Base-by-base conservation (phyloP, 2,797 vertebrate species). In the Psittacula derbiana region DNA sequence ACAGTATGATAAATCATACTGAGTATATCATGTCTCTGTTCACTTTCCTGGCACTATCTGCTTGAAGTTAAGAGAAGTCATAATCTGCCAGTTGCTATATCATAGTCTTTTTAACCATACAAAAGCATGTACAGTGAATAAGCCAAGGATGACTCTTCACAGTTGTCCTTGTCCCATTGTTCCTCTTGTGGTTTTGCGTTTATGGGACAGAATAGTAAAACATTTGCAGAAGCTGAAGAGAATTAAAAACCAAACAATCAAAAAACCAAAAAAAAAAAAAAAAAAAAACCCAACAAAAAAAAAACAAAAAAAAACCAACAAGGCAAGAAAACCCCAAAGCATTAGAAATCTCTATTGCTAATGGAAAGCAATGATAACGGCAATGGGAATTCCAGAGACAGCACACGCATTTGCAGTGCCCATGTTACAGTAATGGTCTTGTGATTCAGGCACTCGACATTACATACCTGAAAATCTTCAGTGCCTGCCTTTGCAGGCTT, bases 391-490 rank as follows among this genome's bases (percentile, higher is more conserved):
- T 61, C n/a, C 61, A 74, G 44, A 57, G 31, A 73, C 8, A 62
- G 20, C 25, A 75, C 6, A 76, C 71, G 74, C 12, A 71, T 74
- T 4, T 71, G 20, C 86, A 72, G 38, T 11, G 43, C 10, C 36
- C 20, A 46, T 72, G 25, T 25, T 76, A 67, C 28, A 80, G 38
- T 1, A 1, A 40, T 1, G 28, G 31, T 33, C 31, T 50, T 52
- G 80, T 24, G 46, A 80, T 69, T 72, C 52, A 64, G 33, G 69
- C 2, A 0, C 70, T 73, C 8, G 8, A 52, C 16, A 82, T 13
- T 31, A 75, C 80, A 30, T 79, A 94, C 95, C 95, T 95, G 86
- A 57, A 65, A 84, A 75, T 36, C 71, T 88, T 66, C 81, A 93
- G 43, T 0, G 21, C 15, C 50, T 74, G 25, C 61, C 81, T 75